Evolutionary conservation across 37 sponge, comb jelly and placozoan species (phyloP).

Genomic region (Axinella damicornis): DNA sequence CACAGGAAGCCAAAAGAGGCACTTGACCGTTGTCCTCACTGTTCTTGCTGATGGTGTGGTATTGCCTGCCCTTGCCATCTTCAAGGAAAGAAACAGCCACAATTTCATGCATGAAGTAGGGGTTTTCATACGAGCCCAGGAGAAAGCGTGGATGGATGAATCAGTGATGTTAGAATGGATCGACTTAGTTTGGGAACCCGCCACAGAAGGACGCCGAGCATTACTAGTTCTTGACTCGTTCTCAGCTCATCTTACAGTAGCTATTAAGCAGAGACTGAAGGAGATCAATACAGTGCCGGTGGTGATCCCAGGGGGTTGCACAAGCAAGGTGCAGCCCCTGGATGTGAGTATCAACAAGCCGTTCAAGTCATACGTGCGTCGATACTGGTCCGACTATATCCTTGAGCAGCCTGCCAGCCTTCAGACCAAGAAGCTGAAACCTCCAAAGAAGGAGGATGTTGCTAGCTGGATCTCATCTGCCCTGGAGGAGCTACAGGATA

Average conservation of each 20-base stretch:
- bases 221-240: background rate
- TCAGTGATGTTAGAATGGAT: no score
- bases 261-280: no score
- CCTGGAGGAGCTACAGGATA: no score
- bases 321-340: background rate
- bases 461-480: no score
- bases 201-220: no score
- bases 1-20: slow-evolving; percentile 28
- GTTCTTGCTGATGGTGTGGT: slow-evolving; percentile 28
- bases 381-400: no score
- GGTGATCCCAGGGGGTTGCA: slow-evolving; percentile 17
- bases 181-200: no score
- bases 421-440: no score
- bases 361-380: background rate
- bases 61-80: slow-evolving; percentile 24
- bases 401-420: no score
- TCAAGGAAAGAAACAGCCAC: slow-evolving; percentile 5
- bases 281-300: background rate
- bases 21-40: slow-evolving; percentile 16
- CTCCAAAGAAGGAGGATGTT: no score
- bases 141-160: slow-evolving; percentile 25
- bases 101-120: background rate
- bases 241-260: background rate
- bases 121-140: background rate
- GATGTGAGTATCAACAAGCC: background rate